These are phyloP conservation scores for Nomada fabriciana DNA, from an alignment of 2,888 invertebrate species.

Conservation along the genomic window DNA sequence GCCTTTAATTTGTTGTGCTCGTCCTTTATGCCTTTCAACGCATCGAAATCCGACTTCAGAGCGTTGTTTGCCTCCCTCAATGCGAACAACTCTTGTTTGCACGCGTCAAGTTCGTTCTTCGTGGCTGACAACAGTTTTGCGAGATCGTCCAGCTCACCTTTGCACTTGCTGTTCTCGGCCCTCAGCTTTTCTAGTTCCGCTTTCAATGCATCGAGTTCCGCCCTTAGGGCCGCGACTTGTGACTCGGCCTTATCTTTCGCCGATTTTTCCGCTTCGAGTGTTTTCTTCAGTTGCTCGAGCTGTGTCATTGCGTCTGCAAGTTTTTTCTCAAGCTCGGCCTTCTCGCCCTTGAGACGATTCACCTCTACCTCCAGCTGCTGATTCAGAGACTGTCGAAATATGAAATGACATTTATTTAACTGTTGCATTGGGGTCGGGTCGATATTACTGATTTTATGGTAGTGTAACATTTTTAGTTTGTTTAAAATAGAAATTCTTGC, in stretches of 20 bases:
- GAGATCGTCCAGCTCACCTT: conserved; percentile 21
- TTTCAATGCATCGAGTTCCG: conserved; percentile 56
- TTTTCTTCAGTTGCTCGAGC: conserved; percentile 39
- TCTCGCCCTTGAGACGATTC: conserved; percentile 42
- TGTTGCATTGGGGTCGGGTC: no score
- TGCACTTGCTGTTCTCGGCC: conserved; percentile 56
- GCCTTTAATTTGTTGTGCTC: conserved; percentile 49
- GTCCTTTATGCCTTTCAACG: conserved; percentile 55
- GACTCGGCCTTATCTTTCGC: conserved; percentile 51
- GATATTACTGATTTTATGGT: no score
- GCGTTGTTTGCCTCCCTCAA: conserved; percentile 42
- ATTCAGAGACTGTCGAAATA: conserved; percentile 34
- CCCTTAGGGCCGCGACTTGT: conserved; percentile 56
- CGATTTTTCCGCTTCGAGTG: conserved; percentile 43
- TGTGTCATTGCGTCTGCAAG: conserved; percentile 38
- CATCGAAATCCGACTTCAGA: conserved; percentile 38
- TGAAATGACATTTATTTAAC: neutral
- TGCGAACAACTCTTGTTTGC: conserved; percentile 61
- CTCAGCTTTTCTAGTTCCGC: conserved; percentile 63
- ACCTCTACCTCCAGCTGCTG: conserved; percentile 44
- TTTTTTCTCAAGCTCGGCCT: conserved; percentile 45
- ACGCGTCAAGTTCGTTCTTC: conserved; percentile 63
- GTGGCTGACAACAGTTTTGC: conserved; percentile 35
- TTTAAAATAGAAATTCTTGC: neutral
- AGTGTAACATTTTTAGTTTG: neutral